Percentiles rank a stretch among this genome's conserved stretches.
These are phyloP conservation scores for Catajapyx aquilonaris DNA, from an alignment of 1,140 invertebrate genomes.

Conservation along the genomic window DNA sequence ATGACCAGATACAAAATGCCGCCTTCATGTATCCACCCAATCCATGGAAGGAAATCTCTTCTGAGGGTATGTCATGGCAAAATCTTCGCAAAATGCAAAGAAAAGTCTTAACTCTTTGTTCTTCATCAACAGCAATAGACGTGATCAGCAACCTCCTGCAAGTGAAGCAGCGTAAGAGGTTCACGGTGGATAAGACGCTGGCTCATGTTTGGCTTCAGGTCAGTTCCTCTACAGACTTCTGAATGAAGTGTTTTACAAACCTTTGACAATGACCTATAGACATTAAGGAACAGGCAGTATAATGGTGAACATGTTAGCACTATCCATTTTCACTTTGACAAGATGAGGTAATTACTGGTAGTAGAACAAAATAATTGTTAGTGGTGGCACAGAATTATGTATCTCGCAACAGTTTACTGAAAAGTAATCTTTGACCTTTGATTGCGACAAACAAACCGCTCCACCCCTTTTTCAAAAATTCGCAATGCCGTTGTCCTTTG, in stretches of 20 bases:
- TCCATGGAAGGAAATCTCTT: constrained; percentile 96
- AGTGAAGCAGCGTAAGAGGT: constrained; percentile 94
- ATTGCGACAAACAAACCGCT: no score
- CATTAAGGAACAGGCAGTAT: no score
- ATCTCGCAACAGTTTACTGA: no score
- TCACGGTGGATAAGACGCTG: constrained; percentile 90
- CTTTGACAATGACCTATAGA: no score
- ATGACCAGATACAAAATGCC: constrained; percentile 98
- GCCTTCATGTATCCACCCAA: constrained; percentile 98
- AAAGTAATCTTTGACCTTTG: no score
- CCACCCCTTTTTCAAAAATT: no score
- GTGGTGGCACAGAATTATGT: no score
- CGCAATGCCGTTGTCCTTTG: no score
- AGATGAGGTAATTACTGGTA: no score
- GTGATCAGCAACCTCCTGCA: constrained; percentile 93
- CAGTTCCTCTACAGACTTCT: no score
- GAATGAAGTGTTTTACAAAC: constrained; percentile 1
- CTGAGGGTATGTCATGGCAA: constrained; percentile 43
- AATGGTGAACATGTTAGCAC: no score
- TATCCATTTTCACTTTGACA: constrained; percentile 8
- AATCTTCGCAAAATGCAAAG: constrained; percentile 2
- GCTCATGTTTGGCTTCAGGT: constrained; percentile 85
- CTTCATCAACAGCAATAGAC: constrained; percentile 60
- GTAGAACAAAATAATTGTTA: no score
- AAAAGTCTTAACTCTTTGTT: constrained; percentile 7